These are phyloP conservation scores for Synergus itoensis DNA, from an alignment of 2,888 invertebrate genomes.

Conservation along the genomic window DNA sequence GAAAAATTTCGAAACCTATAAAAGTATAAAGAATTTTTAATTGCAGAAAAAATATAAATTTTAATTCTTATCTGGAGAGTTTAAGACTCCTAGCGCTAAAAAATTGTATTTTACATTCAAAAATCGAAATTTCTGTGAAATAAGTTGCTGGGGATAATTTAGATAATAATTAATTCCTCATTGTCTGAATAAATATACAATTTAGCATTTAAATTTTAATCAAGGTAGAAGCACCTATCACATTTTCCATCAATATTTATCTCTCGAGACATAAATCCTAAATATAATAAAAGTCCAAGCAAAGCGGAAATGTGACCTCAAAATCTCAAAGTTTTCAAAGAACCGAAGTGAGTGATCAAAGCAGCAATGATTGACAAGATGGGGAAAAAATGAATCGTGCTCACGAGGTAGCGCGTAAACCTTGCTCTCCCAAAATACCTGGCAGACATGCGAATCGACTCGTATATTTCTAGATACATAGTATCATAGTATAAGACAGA, in stretches of 20 bases:
- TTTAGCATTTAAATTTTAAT: too few species aligned
- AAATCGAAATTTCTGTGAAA: too few species aligned
- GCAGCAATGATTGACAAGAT: constrained; percentile 33
- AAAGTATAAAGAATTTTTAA: too few species aligned
- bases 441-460: constrained; percentile 48
- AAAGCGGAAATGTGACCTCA: not conserved
- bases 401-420: constrained; percentile 42
- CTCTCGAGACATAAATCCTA: not conserved
- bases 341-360: not conserved
- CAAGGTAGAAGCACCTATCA: not conserved
- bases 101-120: too few species aligned
- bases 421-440: constrained; percentile 57
- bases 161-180: too few species aligned
- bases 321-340: not conserved
- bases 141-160: too few species aligned
- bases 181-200: too few species aligned
- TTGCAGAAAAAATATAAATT: too few species aligned
- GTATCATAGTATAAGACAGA: constrained; percentile 3
- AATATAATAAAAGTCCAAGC: not conserved
- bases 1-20: too few species aligned
- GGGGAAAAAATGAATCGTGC: constrained; percentile 18
- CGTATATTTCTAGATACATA: constrained; percentile 54
- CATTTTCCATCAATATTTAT: not conserved
- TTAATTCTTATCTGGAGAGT: too few species aligned
- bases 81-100: too few species aligned